phyloP scores from a whole-genome alignment of 2,888 invertebrate genomes.

The Baronia brevicornis region DNA sequence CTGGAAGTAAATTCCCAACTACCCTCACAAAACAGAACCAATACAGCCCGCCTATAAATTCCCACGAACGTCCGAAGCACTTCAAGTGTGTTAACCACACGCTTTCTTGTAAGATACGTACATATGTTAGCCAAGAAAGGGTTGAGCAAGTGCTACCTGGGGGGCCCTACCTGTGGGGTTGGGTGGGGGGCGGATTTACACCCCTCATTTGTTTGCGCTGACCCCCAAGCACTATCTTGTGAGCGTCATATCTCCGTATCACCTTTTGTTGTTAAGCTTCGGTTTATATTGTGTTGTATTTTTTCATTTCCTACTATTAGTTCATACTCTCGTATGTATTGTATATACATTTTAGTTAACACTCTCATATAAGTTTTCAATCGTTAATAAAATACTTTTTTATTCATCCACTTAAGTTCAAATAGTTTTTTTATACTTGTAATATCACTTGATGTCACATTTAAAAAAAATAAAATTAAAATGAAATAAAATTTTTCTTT shows the following conservation, averaged over 20 bases:
- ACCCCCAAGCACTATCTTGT: slow-evolving; percentile 70
- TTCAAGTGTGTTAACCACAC: slow-evolving; percentile 65
- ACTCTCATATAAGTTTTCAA: too few relatives aligned
- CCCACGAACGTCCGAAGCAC: slow-evolving; percentile 63
- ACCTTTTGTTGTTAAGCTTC: slow-evolving; percentile 45
- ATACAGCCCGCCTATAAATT: slow-evolving; percentile 66
- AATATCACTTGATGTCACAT: neutral
- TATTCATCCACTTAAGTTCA: too few relatives aligned
- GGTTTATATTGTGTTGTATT: slow-evolving; percentile 31
- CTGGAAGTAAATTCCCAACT: slow-evolving; percentile 10
- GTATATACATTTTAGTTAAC: too few relatives aligned
- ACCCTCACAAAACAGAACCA: slow-evolving; percentile 51
- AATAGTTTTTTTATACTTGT: neutral
- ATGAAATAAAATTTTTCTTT: too few relatives aligned
- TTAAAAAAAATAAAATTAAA: neutral
- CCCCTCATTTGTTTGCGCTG: slow-evolving; percentile 82
- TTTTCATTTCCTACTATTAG: too few relatives aligned
- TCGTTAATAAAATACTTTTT: too few relatives aligned
- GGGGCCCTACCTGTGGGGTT: slow-evolving; percentile 26
- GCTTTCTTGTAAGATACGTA: slow-evolving; percentile 26
- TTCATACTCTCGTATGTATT: too few relatives aligned
- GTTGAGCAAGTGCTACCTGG: slow-evolving; percentile 65
- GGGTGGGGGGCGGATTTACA: slow-evolving; percentile 72
- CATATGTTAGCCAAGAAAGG: slow-evolving; percentile 72
- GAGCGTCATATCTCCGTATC: slow-evolving; percentile 50